phyloP scores from a whole-genome alignment of 2,888 invertebrate genomes.

The Pollenia griseotomentosa region DNA sequence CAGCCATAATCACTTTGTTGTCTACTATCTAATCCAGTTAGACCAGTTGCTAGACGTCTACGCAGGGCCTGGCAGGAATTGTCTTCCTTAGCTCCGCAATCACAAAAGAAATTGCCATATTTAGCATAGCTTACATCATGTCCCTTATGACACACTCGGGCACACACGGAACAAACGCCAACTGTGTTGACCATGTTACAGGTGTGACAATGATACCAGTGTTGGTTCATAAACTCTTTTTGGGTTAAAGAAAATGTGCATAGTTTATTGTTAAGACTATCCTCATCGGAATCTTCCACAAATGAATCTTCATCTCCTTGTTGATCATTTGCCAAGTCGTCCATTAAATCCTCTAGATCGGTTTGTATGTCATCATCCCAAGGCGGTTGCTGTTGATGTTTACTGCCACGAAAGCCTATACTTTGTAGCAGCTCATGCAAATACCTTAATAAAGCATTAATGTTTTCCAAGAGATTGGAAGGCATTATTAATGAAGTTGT shows the following conservation, averaged over 20 bases:
- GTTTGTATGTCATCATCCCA: conserved; percentile 89
- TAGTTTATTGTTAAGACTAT: conserved; percentile 87
- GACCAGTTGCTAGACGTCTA: conserved; percentile 77
- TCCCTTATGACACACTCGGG: conserved; percentile 97
- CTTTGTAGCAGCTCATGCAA: conserved; percentile 88
- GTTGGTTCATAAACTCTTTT: conserved; percentile 99
- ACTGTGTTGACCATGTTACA: conserved; percentile 99
- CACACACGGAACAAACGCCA: conserved; percentile 99
- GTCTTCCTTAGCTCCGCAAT: conserved; percentile 98
- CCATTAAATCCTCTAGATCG: conserved; percentile 92
- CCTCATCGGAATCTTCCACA: conserved; percentile 88
- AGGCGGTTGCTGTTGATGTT: conserved; percentile 90
- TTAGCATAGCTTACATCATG: conserved; percentile 99
- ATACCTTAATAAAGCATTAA: conserved; percentile 93
- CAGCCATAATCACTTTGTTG: conserved; percentile 65
- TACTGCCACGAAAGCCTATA: conserved; percentile 83
- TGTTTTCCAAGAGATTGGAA: conserved; percentile 88
- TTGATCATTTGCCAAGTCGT: conserved; percentile 95
- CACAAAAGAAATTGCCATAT: conserved; percentile 99
- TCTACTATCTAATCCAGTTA: conserved; percentile 68
- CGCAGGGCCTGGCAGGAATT: conserved; percentile 88
- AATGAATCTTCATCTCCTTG: conserved; percentile 92
- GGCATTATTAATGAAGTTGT: conserved; percentile 74
- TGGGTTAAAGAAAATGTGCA: conserved; percentile 99
- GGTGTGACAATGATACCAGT: conserved; percentile 99